Evolutionary conservation across 2,888 invertebrate species (phyloP).

Genomic region (Listrodromus nycthemerus): DNA sequence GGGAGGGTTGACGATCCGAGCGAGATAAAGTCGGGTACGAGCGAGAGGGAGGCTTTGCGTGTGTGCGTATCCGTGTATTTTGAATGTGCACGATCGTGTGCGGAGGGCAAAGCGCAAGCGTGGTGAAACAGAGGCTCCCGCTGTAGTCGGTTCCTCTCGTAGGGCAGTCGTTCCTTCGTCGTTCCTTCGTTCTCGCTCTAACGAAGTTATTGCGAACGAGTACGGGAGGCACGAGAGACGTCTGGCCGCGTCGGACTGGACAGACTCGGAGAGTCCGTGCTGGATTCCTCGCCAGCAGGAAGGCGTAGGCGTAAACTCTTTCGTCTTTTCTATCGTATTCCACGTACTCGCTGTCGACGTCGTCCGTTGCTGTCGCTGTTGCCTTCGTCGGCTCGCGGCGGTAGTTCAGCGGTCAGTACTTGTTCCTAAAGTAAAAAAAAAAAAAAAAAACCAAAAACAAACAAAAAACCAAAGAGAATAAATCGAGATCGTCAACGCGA

Average conservation of each 20-base stretch:
- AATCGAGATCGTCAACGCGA: neutral
- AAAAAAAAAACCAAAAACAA: neutral
- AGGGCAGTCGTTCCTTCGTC: conserved; percentile 81
- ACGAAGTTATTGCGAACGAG: conserved; percentile 79
- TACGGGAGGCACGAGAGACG: conserved; percentile 71
- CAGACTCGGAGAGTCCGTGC: conserved; percentile 58
- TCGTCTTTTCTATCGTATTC: conserved; percentile 29
- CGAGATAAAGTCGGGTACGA: neutral
- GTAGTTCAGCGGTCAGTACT: conserved; percentile 63
- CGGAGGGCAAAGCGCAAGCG: conserved; percentile 69
- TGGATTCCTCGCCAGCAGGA: conserved; percentile 58
- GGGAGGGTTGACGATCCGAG: conserved; percentile 5
- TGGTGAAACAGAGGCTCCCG: conserved; percentile 70
- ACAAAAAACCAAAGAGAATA: neutral
- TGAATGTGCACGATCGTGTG: neutral
- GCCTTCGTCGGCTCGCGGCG: conserved; percentile 52
- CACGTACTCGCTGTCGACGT: conserved; percentile 31
- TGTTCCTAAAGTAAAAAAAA: conserved; percentile 14
- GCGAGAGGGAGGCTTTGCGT: neutral
- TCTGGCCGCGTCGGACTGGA: conserved; percentile 61
- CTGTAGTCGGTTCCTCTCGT: conserved; percentile 74
- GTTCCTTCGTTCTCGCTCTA: conserved; percentile 80
- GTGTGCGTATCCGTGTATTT: neutral
- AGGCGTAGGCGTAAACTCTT: conserved; percentile 39
- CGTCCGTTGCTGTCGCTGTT: conserved; percentile 35